phyloP scores from a whole-genome alignment of 2,797 vertebrate species.

The Poliocrania exsul region DNA sequence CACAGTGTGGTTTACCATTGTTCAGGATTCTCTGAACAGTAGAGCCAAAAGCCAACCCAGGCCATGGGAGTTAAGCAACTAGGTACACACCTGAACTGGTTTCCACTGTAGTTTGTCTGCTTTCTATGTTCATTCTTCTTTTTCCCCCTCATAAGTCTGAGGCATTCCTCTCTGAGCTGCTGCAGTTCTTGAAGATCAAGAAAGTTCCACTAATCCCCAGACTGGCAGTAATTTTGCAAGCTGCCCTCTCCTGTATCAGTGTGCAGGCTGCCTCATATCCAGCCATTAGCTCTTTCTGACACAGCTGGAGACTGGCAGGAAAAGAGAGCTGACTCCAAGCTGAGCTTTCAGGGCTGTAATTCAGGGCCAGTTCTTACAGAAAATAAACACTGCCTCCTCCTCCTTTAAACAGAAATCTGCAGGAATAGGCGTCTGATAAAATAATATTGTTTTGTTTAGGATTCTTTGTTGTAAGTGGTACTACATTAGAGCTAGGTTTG shows the following conservation, averaged over 20 bases:
- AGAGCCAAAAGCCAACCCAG: neutral
- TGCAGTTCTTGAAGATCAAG: neutral
- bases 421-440: neutral
- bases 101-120: neutral
- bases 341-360: neutral
- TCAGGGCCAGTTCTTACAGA: neutral
- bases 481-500: neutral
- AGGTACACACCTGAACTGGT: fast-evolving
- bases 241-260: neutral
- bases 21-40: neutral
- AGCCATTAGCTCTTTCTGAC: neutral
- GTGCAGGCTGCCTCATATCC: neutral
- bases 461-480: neutral
- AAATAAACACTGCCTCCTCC: neutral
- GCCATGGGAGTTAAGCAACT: neutral
- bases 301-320: neutral
- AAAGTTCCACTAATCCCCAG: neutral
- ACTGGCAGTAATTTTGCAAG: neutral
- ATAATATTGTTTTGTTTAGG: neutral
- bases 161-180: neutral
- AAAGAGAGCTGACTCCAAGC: neutral
- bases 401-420: neutral
- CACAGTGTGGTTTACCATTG: neutral
- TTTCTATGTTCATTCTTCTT: neutral
- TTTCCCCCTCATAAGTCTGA: neutral